Conservation (phyloP, 2,888 invertebrate genomes). For the Gisinianus flammeolus region DNA sequence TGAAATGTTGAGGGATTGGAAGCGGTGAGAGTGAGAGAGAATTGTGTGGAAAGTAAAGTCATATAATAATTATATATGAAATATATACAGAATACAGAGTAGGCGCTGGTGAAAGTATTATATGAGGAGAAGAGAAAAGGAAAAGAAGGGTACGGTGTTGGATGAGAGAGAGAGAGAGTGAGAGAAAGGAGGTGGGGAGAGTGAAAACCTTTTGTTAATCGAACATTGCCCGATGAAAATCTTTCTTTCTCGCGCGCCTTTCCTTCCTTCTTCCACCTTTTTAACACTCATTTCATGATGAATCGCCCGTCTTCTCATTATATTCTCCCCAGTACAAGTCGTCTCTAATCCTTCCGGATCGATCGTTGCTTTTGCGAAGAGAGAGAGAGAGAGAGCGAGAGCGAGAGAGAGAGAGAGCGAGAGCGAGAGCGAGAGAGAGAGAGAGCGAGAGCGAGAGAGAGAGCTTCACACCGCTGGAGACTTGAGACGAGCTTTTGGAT, state of each 20-base stretch:
- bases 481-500: neutral
- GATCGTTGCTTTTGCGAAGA: neutral
- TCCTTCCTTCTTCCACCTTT: conserved; percentile 20
- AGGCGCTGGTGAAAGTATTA: neutral
- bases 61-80: neutral
- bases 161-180: neutral
- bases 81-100: neutral
- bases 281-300: conserved; percentile 40
- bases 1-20: neutral
- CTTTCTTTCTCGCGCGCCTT: neutral
- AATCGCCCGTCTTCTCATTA: conserved; percentile 39
- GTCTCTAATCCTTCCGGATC: conserved; percentile 24
- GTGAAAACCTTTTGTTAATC: conserved; percentile 19
- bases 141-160: neutral
- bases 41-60: neutral
- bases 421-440: no score
- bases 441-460: neutral
- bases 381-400: no score
- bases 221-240: conserved; percentile 33
- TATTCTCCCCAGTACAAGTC: conserved; percentile 23
- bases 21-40: neutral
- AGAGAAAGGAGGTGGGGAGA: neutral
- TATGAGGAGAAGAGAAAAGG: neutral
- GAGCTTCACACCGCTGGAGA: neutral
- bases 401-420: neutral